These are phyloP conservation scores for Cossypha caffra DNA, from an alignment of 2,797 vertebrate genomes.

Conservation along the genomic window DNA sequence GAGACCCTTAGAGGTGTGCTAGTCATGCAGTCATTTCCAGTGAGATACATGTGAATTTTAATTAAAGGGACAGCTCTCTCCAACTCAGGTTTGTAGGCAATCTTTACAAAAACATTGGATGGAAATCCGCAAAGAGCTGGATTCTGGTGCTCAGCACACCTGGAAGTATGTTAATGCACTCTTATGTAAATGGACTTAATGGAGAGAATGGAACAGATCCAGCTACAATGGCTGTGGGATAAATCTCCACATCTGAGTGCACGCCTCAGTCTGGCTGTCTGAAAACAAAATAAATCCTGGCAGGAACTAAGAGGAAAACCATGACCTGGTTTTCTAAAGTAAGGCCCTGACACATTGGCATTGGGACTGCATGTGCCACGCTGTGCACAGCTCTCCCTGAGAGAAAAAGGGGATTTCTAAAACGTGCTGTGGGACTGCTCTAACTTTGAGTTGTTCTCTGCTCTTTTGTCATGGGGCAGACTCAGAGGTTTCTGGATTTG, in stretches of 20 bases:
- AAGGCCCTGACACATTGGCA: rapidly evolving
- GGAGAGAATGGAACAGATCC: conserved; percentile 27
- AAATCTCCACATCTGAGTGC: neutral
- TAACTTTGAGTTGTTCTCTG: neutral
- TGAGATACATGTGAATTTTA: conserved; percentile 31
- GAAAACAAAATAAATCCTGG: neutral
- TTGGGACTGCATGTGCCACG: rapidly evolving
- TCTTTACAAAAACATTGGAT: neutral
- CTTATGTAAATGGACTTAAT: conserved; percentile 16
- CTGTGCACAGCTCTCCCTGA: neutral
- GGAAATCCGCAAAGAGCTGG: neutral
- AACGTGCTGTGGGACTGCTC: too few relatives aligned
- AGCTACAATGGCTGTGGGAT: neutral
- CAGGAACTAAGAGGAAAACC: neutral
- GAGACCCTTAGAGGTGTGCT: neutral
- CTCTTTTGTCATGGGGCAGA: neutral
- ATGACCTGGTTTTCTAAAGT: neutral
- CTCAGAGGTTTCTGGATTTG: rapidly evolving
- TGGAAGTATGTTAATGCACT: neutral
- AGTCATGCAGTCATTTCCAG: neutral
- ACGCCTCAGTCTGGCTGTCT: neutral
- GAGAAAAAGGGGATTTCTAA: neutral
- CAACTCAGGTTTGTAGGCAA: neutral
- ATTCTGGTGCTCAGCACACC: neutral
- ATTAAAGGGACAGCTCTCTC: conserved; percentile 12